Evolutionary conservation across 2,113 vertebrate species (phyloP), one percentile per base, ranked within the genome.

Genomic region (Nestor notabilis): DNA sequence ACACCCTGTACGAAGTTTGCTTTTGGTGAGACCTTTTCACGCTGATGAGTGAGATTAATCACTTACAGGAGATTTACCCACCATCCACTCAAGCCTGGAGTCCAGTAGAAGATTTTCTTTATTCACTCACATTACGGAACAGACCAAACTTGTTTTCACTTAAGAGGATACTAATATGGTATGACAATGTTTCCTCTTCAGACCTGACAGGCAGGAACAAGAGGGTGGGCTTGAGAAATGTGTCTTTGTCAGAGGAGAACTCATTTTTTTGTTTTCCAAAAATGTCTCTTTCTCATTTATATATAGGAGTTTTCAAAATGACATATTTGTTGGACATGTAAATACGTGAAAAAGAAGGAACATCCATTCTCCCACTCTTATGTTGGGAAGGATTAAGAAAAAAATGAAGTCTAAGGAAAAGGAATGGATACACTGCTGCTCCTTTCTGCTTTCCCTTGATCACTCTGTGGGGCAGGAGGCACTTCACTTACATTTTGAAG

Each of bases 251-350:
- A 83, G 52, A 90, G 83, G 7, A 91, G 53, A 93, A 88, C 87
- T 90, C 28, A 35, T 84, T 95, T 84, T 74, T 72, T 64, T 97
- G 95, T 83, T 81, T 96, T 95, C 47, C n/a, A 86, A 68, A 83
- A 85, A 76, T 7, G 16, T 17, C 49, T 78, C 39, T 14, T 39
- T 79, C 66, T 83, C 23, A 29, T 77, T 79, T 68, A 52, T 8
- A 89, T 4, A 33, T 0, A 37, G 15, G 10, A 78, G 69, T 89
- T 96, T 83, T 83, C 69, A 87, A 80, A 91, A 78, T 60, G 1
- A 78, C 8, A 0, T 63, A 39, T 56, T 89, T 84, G 31, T 61
- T 52, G 50, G 77, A 69, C 3, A 1, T 12, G 21, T 24, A 39
- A 82, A 50, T 55, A 55, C 39, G 44, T 23, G 14, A 47, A 77